Evolutionary conservation across 2,113 vertebrate genomes (phyloP).

Genomic region (Chaetodon auriga): DNA sequence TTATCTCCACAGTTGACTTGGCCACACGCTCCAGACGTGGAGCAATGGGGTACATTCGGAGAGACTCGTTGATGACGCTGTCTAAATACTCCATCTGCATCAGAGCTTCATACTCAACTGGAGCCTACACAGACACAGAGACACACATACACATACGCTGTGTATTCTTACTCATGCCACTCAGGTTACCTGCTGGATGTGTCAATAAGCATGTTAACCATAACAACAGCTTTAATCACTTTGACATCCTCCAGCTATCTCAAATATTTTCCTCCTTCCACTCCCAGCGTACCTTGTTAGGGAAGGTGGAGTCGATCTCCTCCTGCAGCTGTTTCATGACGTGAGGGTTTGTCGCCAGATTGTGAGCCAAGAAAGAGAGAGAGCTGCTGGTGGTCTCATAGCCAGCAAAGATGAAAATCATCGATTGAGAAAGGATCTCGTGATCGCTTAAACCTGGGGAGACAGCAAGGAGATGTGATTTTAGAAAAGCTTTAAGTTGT

Average conservation of each 20-base stretch:
- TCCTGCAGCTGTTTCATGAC: constrained; percentile 84
- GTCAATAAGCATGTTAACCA: too few species aligned
- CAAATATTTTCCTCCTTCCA: too few species aligned
- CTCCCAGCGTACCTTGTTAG: constrained; percentile 80
- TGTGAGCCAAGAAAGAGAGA: constrained; percentile 84
- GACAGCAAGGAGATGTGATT: background rate
- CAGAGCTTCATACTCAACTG: constrained; percentile 79
- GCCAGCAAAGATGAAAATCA: constrained; percentile 88
- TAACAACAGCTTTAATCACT: too few species aligned
- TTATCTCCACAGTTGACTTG: constrained; percentile 86
- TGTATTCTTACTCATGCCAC: background rate
- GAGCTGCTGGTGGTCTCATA: constrained; percentile 88
- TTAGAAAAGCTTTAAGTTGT: background rate
- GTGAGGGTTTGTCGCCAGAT: constrained; percentile 84
- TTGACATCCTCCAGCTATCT: background rate
- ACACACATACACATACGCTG: background rate
- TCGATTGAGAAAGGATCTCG: constrained; percentile 87
- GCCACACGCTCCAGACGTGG: constrained; percentile 85
- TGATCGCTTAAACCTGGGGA: constrained; percentile 85
- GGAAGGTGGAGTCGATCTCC: constrained; percentile 84
- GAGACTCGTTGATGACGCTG: constrained; percentile 86
- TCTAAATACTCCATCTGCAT: constrained; percentile 90
- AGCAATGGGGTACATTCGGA: constrained; percentile 81
- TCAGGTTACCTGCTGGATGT: too few species aligned
- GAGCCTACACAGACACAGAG: constrained; percentile 58